These are phyloP conservation scores for Dipodomys stephensi DNA, from an alignment of 2,113 vertebrate genomes.

Conservation along the genomic window DNA sequence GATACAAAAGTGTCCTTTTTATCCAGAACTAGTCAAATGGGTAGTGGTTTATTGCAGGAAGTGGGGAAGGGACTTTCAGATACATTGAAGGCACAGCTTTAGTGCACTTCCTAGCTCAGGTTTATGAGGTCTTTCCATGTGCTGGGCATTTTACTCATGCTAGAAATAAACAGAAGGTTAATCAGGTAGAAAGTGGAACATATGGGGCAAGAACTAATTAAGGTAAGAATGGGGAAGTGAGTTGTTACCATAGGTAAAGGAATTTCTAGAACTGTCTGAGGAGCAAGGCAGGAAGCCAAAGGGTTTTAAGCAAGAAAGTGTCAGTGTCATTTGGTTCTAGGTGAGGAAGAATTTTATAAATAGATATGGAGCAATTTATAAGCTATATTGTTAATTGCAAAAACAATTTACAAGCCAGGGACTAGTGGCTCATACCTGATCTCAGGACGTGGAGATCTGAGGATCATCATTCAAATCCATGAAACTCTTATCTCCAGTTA, in stretches of 20 bases:
- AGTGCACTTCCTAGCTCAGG: neutral
- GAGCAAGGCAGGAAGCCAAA: neutral
- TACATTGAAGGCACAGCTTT: neutral
- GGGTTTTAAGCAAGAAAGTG: neutral
- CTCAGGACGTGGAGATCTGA: too few relatives aligned
- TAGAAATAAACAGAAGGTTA: neutral
- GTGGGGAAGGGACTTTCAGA: neutral
- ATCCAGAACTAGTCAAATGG: neutral
- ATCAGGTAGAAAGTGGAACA: neutral
- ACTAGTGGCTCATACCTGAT: too few relatives aligned
- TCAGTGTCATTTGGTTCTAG: conserved; percentile 1
- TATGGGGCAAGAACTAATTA: neutral
- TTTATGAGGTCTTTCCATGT: neutral
- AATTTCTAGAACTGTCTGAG: neutral
- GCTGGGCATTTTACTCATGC: neutral
- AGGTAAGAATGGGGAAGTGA: neutral
- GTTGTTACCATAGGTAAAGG: neutral
- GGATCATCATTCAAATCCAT: too few relatives aligned
- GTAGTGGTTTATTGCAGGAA: neutral
- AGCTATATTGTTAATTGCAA: neutral
- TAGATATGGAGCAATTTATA: neutral
- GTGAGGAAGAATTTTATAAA: neutral
- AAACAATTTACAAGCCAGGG: neutral
- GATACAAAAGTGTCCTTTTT: neutral
- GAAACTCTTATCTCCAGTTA: too few relatives aligned